Evolutionary conservation across 2,113 vertebrate species (phyloP), one percentile per base, ranked within the genome.

Genomic region (Psilopogon haemacephalus): DNA sequence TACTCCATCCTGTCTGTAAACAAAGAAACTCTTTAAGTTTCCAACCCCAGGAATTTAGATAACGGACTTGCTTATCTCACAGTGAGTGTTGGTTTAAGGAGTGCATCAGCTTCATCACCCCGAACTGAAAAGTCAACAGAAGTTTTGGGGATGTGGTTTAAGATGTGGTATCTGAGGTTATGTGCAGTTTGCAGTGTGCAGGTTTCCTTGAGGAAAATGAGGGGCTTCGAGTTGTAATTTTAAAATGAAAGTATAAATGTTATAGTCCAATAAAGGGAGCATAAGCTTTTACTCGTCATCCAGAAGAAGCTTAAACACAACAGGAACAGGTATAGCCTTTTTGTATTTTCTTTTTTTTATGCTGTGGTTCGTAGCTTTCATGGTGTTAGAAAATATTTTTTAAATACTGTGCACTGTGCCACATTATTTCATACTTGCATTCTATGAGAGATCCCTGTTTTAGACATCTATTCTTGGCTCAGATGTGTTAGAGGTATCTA

Each of bases 51-150:
- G 70, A 84, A 84, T 93, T 73, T 68, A 63, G 20, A 40, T 84
- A 46, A 71, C 89, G 67, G 54, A 52, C 72, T 88, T 92, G n/a
- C 69, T 93, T 76, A 42, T 89, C 33, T 69, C 78, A 62, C 52
- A 79, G 37, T n/a, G 33, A 89, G 55, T 32, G 30, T 58, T n/a
- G 62, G 60, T 86, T 94, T 84, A 70, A 71, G 58, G 55, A 76
- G 35, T 1, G 2, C 15, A 40, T 63, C n/a, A 50, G 19, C 85
- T 80, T 42, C 46, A 37, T 88, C 24, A 35, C 40, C 50, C 32
- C 64, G 37, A 83, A 67, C 35, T 58, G 54, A 27, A 21, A 73
- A 73, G 38, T 4, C 76, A 38, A 35, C 28, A 54, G 32, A 81
- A 32, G 13, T 71, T 85, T 70, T 85, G 24, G 44, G 62, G 46